Conservation (phyloP, 2,888 invertebrate genomes). For the Clostera curtula region DNA sequence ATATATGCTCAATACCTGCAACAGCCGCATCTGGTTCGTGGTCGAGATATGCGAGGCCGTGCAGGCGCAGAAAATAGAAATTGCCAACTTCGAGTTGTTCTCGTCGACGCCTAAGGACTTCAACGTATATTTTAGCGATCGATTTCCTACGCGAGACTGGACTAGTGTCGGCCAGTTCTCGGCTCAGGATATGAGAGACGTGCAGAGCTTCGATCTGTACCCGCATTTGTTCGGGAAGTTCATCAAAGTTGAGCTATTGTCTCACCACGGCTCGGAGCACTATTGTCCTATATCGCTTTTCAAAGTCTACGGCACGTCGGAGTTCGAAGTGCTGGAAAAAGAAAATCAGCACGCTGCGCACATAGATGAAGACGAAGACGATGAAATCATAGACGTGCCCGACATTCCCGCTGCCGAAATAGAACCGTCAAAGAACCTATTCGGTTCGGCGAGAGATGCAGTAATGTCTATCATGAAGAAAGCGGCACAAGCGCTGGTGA, state of each 20-base stretch:
- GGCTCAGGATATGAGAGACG: conserved; percentile 88
- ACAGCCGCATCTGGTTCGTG: conserved; percentile 94
- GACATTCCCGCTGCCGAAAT: conserved; percentile 58
- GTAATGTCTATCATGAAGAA: conserved; percentile 95
- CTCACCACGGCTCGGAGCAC: conserved; percentile 97
- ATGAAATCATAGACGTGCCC: conserved; percentile 78
- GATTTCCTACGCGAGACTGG: conserved; percentile 95
- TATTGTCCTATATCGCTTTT: conserved; percentile 98
- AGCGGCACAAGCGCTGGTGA: conserved; percentile 89
- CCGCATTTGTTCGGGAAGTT: conserved; percentile 91
- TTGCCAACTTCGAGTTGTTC: conserved; percentile 98
- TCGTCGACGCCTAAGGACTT: conserved; percentile 97
- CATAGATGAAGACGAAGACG: conserved; percentile 79
- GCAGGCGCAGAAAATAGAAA: conserved; percentile 94
- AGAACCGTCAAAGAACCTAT: conserved; percentile 80
- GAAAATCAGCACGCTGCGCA: conserved; percentile 81
- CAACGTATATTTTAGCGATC: conserved; percentile 89
- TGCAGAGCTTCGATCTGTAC: conserved; percentile 89
- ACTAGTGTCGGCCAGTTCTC: conserved; percentile 89
- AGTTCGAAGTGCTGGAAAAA: conserved; percentile 91
- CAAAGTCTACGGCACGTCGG: conserved; percentile 94
- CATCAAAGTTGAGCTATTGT: conserved; percentile 91
- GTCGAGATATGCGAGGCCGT: conserved; percentile 98
- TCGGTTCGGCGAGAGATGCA: conserved; percentile 92
- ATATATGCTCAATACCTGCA: conserved; percentile 98